phyloP scores from a whole-genome alignment of 2,888 invertebrate species.

The Eupithecia pulchellata region DNA sequence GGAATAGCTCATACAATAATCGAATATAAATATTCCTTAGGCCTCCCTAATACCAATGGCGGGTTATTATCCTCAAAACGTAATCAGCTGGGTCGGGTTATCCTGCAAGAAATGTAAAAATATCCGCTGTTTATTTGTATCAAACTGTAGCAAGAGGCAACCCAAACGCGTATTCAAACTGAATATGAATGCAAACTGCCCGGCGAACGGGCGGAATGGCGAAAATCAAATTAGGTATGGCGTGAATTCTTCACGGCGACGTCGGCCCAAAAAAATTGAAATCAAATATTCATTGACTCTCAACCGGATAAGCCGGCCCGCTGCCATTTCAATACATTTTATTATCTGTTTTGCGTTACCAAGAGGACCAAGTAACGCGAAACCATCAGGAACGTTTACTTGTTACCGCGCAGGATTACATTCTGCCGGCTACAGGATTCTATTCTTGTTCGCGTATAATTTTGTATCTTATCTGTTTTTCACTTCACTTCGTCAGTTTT shows the following conservation, averaged over 20 bases:
- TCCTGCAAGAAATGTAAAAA: conserved; percentile 82
- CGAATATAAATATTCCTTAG: conserved; percentile 71
- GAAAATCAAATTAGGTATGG: conserved; percentile 86
- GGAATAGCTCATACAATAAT: conserved; percentile 62
- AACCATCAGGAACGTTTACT: conserved; percentile 53
- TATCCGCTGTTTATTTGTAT: conserved; percentile 85
- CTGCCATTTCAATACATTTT: conserved; percentile 85
- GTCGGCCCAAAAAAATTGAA: conserved; percentile 83
- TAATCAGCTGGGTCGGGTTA: conserved; percentile 84
- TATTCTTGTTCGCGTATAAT: background rate
- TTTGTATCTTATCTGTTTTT: background rate
- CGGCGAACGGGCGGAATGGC: conserved; percentile 81
- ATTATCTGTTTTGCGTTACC: conserved; percentile 81
- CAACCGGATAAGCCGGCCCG: conserved; percentile 85
- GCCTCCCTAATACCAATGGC: conserved; percentile 64
- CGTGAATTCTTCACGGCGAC: conserved; percentile 85
- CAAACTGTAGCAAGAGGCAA: conserved; percentile 80
- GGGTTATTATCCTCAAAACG: conserved; percentile 79
- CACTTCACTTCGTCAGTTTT: background rate
- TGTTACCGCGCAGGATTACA: conserved; percentile 47
- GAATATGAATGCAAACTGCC: conserved; percentile 86
- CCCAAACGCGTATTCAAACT: conserved; percentile 84
- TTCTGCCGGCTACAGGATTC: conserved; percentile 10
- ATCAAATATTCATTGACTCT: conserved; percentile 86
- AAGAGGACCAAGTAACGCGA: conserved; percentile 58